Conservation (phyloP, 2,797 vertebrate species). For the Alca torda region DNA sequence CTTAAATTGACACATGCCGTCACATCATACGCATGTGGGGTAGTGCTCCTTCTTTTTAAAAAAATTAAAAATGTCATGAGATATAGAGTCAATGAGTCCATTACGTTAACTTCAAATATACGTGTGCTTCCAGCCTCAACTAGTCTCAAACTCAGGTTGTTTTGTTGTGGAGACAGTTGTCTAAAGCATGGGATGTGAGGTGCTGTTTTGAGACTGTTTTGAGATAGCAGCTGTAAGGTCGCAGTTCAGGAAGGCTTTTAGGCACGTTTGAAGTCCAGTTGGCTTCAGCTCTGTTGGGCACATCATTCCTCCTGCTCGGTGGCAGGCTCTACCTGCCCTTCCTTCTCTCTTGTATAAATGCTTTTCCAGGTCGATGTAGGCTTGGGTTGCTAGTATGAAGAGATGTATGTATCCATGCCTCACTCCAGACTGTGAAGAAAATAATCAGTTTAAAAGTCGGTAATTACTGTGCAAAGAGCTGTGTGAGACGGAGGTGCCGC, state of each 20-base stretch:
- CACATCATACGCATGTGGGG: not conserved
- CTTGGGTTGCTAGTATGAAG: not conserved
- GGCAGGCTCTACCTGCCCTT: not conserved
- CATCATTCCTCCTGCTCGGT: not conserved
- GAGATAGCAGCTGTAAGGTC: not conserved
- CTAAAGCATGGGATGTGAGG: not conserved
- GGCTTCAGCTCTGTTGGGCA: not conserved
- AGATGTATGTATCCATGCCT: not conserved
- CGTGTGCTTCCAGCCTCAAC: not conserved
- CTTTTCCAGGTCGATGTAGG: not conserved
- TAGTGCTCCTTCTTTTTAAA: not conserved
- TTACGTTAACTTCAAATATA: not conserved
- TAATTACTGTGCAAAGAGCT: not conserved
- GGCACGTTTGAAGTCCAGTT: fast-evolving
- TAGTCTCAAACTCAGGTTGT: not conserved
- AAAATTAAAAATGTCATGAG: not conserved
- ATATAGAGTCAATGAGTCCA: not conserved
- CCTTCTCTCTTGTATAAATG: not conserved
- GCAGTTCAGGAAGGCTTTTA: not conserved
- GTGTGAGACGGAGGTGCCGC: not conserved
- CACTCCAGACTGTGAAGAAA: not conserved
- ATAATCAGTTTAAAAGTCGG: not conserved
- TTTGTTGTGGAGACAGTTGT: not conserved
- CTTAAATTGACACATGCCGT: not conserved
- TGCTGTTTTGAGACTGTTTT: not conserved